These are phyloP conservation scores for Oxyura jamaicensis DNA, from an alignment of 2,113 vertebrate species.

Conservation along the genomic window DNA sequence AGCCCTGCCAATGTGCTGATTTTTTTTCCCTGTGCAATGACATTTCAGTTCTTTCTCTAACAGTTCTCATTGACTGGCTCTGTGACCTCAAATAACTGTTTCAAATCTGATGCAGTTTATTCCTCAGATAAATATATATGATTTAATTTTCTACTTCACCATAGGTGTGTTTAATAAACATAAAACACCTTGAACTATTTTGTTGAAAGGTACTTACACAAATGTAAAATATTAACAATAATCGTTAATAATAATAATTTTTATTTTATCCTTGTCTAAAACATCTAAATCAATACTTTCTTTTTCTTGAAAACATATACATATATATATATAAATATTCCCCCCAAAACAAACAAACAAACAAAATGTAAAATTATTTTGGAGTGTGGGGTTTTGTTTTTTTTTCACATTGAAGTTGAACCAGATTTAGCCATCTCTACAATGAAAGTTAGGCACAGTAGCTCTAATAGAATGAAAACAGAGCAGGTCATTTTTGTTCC, in stretches of 20 bases:
- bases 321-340: background rate
- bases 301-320: background rate
- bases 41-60: background rate
- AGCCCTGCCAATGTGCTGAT: background rate
- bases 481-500: background rate
- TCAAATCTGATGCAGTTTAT: background rate
- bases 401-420: background rate
- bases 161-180: background rate
- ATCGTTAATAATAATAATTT: background rate
- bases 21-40: background rate
- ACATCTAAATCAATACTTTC: background rate
- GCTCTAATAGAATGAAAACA: background rate
- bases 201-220: background rate
- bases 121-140: background rate
- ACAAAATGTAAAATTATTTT: background rate
- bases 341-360: background rate
- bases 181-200: background rate
- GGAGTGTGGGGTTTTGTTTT: accelerated
- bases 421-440: background rate
- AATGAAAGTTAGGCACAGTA: background rate
- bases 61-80: background rate
- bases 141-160: background rate
- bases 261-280: background rate
- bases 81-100: background rate
- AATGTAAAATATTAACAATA: background rate